These are phyloP conservation scores for Ceratothoa steindachneri DNA, from an alignment of 2,888 invertebrate genomes.

Conservation along the genomic window DNA sequence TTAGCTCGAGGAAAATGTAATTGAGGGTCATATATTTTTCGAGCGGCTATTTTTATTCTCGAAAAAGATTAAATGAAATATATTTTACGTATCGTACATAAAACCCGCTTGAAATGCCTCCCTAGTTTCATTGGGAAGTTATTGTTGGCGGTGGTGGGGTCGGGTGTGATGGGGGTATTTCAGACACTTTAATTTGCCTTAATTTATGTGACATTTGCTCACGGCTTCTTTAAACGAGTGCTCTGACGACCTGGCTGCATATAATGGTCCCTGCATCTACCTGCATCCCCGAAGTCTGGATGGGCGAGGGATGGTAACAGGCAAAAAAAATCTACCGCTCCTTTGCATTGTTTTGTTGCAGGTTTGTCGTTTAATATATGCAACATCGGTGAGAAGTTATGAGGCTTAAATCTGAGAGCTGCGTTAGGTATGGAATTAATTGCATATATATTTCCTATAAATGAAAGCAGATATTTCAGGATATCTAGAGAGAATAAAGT, in stretches of 20 bases:
- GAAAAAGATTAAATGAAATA: no score
- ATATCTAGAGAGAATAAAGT: neutral
- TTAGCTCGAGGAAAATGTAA: no score
- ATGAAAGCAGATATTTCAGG: neutral
- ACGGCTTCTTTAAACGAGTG: neutral
- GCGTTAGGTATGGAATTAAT: neutral
- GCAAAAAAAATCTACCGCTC: neutral
- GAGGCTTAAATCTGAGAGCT: neutral
- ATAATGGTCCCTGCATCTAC: neutral
- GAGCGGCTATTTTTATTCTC: no score
- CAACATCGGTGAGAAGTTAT: neutral
- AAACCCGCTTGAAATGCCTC: no score
- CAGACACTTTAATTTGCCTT: neutral
- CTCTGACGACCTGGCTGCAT: neutral
- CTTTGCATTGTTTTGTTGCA: neutral
- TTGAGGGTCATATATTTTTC: no score
- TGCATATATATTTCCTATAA: neutral
- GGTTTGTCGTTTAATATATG: constrained; percentile 3
- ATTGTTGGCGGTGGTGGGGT: no score
- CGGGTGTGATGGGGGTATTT: no score
- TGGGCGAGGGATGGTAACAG: no score
- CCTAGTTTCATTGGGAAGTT: no score
- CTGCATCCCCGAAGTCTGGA: neutral
- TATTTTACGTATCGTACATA: no score
- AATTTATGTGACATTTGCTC: neutral